These are phyloP conservation scores for Entomyzon cyanotis DNA, from an alignment of 2,113 vertebrate species.

Conservation along the genomic window DNA sequence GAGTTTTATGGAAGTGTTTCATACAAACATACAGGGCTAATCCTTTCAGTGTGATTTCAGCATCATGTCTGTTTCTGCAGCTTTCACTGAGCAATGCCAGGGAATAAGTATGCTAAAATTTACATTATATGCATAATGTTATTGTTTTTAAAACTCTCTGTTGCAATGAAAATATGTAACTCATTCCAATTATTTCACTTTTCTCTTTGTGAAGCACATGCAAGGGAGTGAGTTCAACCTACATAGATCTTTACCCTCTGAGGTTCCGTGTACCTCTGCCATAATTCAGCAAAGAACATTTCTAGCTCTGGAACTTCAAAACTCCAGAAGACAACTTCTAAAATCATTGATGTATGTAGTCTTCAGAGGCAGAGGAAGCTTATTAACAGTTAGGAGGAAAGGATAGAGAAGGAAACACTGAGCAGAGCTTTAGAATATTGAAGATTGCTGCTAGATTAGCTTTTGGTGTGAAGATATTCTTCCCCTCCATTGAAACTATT, in stretches of 20 bases:
- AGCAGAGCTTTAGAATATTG: neutral
- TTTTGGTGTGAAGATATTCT: neutral
- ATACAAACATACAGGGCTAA: neutral
- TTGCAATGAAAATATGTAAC: neutral
- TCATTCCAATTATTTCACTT: neutral
- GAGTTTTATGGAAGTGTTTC: neutral
- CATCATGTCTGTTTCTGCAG: neutral
- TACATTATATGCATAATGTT: rapidly evolving
- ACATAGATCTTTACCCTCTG: neutral
- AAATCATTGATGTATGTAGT: neutral
- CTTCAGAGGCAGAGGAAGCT: neutral
- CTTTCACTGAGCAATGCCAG: neutral
- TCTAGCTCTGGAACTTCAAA: neutral
- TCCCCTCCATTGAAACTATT: neutral
- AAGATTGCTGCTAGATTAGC: neutral
- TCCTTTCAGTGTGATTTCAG: neutral
- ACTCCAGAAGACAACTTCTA: neutral
- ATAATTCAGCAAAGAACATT: neutral
- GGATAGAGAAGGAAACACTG: neutral
- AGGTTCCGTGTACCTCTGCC: neutral
- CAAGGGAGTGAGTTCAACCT: neutral
- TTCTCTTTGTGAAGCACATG: neutral
- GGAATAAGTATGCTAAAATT: neutral
- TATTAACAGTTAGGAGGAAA: neutral
- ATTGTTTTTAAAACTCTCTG: neutral